Percentiles rank a stretch among this genome's conserved stretches.
These are phyloP conservation scores for Amphiprion percula DNA, from an alignment of 2,113 vertebrate species.

Conservation along the genomic window DNA sequence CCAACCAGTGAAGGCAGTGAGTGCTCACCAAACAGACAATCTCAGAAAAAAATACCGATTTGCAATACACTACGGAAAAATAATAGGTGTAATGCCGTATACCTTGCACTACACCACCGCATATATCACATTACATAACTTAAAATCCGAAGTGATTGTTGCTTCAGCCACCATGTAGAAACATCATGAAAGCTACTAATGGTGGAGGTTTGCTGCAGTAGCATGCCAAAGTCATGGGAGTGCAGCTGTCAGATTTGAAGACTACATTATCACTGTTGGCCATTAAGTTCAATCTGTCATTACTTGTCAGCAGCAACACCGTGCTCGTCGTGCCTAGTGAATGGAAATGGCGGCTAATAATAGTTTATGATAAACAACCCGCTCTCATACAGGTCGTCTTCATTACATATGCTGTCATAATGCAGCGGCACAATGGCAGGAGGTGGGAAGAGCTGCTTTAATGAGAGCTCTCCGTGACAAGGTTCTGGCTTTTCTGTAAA, in stretches of 20 bases:
- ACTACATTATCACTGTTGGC: slow-evolving; percentile 36
- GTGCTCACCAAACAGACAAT: no score
- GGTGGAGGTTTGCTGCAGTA: slow-evolving; percentile 26
- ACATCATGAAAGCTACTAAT: slow-evolving; percentile 31
- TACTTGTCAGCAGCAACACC: slow-evolving; percentile 15
- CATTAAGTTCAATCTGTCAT: slow-evolving; percentile 32
- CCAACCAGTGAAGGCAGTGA: no score
- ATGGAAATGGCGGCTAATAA: slow-evolving; percentile 51
- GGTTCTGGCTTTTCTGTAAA: slow-evolving; percentile 24
- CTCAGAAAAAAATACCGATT: no score
- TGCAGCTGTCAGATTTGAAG: slow-evolving; percentile 44
- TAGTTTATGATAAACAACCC: slow-evolving; percentile 47
- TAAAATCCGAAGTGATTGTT: slow-evolving; percentile 14
- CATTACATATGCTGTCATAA: slow-evolving; percentile 41
- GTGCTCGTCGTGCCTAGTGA: slow-evolving; percentile 16
- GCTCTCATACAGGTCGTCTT: slow-evolving; percentile 34
- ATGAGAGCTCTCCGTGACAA: slow-evolving; percentile 16
- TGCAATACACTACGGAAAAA: no score
- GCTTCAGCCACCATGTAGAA: background rate
- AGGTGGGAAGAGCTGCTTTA: slow-evolving; percentile 23
- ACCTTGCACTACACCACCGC: background rate
- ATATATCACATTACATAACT: background rate
- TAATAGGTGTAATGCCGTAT: no score
- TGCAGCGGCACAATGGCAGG: slow-evolving; percentile 15
- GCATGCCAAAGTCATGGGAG: slow-evolving; percentile 9